Conservation (phyloP, 2,888 invertebrate genomes). For the Trissoscelio sp. region DNA sequence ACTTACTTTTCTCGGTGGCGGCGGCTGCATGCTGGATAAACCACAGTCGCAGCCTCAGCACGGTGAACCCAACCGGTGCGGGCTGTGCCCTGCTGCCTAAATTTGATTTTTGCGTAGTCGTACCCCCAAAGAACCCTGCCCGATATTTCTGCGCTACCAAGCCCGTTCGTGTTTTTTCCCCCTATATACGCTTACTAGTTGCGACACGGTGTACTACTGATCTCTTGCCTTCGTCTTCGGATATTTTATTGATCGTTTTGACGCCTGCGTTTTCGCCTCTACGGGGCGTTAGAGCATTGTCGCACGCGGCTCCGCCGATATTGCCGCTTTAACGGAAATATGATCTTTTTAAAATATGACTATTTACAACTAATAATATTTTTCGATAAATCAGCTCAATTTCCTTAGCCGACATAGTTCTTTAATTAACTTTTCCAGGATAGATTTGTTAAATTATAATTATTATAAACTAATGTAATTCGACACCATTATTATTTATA, state of each 20-base stretch:
- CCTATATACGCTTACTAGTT: conserved; percentile 76
- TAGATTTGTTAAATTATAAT: no score
- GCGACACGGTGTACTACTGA: conserved; percentile 81
- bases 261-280: conserved; percentile 79
- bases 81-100: conserved; percentile 14
- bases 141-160: conserved; percentile 19
- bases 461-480: no score
- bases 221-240: conserved; percentile 79
- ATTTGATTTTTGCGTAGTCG: conserved; percentile 19
- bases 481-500: no score
- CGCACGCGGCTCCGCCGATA: conserved; percentile 66
- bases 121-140: conserved; percentile 37
- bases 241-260: conserved; percentile 81
- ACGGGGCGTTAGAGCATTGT: conserved; percentile 62
- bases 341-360: conserved; percentile 36
- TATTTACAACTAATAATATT: no score
- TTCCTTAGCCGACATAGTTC: no score
- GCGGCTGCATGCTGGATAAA: conserved; percentile 89
- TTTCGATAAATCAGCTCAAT: no score
- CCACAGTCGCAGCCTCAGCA: conserved; percentile 79
- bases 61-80: conserved; percentile 71
- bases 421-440: no score
- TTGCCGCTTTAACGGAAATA: conserved; percentile 53
- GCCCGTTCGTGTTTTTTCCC: conserved; percentile 55
- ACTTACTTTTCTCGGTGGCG: conserved; percentile 91